phyloP scores from a whole-genome alignment of 2,888 invertebrate genomes.

The Gnatocerus cornutus region DNA sequence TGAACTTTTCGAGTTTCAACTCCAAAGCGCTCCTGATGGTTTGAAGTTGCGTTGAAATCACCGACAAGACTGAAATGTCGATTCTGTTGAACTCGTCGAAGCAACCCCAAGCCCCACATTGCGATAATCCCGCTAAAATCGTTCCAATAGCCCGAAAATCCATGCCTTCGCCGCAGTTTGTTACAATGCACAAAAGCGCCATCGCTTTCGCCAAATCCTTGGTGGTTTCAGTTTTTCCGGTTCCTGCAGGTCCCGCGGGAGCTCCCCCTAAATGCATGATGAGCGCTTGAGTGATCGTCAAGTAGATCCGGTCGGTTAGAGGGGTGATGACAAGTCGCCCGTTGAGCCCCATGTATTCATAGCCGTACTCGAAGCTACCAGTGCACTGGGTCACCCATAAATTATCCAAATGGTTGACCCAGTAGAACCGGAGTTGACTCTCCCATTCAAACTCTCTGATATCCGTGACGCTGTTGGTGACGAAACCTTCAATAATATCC shows the following conservation, averaged over 20 bases:
- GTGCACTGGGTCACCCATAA: conserved; percentile 89
- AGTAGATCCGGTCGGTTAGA: conserved; percentile 92
- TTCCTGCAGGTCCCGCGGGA: conserved; percentile 88
- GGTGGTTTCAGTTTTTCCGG: conserved; percentile 93
- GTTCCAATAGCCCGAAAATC: conserved; percentile 88
- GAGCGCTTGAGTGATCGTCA: conserved; percentile 94
- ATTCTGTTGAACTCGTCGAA: conserved; percentile 97
- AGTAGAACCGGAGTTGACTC: conserved; percentile 93
- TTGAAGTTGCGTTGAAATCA: conserved; percentile 93
- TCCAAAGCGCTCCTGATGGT: conserved; percentile 90
- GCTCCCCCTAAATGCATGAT: conserved; percentile 94
- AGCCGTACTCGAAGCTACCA: conserved; percentile 92
- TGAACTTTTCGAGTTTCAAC: conserved; percentile 82
- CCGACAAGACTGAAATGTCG: conserved; percentile 92
- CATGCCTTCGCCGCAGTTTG: conserved; percentile 96
- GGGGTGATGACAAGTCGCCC: conserved; percentile 94
- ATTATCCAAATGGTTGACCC: conserved; percentile 87
- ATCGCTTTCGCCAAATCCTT: conserved; percentile 95
- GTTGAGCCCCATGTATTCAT: conserved; percentile 96
- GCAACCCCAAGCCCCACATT: conserved; percentile 96
- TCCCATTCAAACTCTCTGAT: conserved; percentile 95
- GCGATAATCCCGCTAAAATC: conserved; percentile 84
- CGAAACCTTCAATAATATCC: conserved; percentile 89
- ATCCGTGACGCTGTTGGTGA: conserved; percentile 86
- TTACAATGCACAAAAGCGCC: conserved; percentile 87